A percentile compares a stretch with the other conserved stretches of the same genome.
Evolutionary conservation across 2,797 vertebrate genomes (phyloP).

Genomic region (Lutjanus campechanus): DNA sequence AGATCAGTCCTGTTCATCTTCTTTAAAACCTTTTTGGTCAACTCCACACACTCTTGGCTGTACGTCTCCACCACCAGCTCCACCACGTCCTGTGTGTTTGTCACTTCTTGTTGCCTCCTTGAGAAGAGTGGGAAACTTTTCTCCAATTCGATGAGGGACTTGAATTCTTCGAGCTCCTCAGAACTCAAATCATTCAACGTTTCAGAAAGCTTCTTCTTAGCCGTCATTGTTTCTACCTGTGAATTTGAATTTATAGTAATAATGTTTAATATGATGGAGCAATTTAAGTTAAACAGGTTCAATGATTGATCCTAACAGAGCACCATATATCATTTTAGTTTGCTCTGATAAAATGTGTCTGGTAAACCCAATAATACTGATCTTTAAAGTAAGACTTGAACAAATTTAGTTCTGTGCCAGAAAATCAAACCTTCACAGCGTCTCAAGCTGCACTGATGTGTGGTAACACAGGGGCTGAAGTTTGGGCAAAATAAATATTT

Average conservation of each 20-base stretch:
- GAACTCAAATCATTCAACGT: background rate
- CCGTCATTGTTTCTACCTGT: background rate
- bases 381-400: no score
- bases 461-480: no score
- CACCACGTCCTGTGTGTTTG: background rate
- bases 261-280: no score
- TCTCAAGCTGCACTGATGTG: background rate
- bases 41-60: background rate
- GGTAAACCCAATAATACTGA: no score
- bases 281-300: no score
- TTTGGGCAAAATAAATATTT: no score
- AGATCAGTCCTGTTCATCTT: no score
- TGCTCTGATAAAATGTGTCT: no score
- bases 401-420: background rate
- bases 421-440: background rate
- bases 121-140: background rate
- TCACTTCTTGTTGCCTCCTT: rapidly evolving
- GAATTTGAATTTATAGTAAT: background rate
- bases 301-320: no score
- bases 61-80: background rate
- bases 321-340: no score
- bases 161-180: background rate
- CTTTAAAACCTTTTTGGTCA: no score
- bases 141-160: background rate
- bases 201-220: background rate